Percentiles rank a stretch among this genome's conserved stretches.
phyloP scores from a whole-genome alignment of 2,113 vertebrate species.

The Neotoma lepida region DNA sequence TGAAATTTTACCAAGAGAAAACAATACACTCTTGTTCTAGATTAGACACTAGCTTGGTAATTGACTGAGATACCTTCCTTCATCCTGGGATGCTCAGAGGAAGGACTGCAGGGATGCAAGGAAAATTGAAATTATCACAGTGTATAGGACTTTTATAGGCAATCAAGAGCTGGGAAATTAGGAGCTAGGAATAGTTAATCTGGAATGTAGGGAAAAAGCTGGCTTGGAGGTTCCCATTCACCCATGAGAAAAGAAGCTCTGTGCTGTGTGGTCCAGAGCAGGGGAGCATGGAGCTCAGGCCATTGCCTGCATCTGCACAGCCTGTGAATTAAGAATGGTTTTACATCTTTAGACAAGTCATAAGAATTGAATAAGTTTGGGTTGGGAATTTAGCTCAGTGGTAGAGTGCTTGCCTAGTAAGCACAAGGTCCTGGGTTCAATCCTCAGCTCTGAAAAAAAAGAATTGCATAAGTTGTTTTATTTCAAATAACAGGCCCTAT shows the following conservation, averaged over 20 bases:
- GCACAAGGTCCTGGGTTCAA: no score
- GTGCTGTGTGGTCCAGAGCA: no score
- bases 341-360: slow-evolving; percentile 26
- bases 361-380: background rate
- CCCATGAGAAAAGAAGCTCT: no score
- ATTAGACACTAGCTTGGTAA: background rate
- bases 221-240: no score
- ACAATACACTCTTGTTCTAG: background rate
- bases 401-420: no score
- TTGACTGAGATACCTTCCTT: background rate
- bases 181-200: background rate
- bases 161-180: background rate
- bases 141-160: background rate
- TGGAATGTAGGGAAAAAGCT: background rate
- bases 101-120: rapidly evolving
- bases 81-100: background rate
- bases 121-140: background rate
- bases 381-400: no score
- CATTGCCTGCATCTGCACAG: background rate
- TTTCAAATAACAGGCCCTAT: slow-evolving; percentile 49
- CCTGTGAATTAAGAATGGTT: background rate
- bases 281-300: background rate
- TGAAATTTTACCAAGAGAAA: background rate
- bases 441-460: no score
- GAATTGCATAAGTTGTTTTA: slow-evolving; percentile 30